Evolutionary conservation across 2,113 vertebrate genomes (phyloP).

Genomic region (Galbula dea): DNA sequence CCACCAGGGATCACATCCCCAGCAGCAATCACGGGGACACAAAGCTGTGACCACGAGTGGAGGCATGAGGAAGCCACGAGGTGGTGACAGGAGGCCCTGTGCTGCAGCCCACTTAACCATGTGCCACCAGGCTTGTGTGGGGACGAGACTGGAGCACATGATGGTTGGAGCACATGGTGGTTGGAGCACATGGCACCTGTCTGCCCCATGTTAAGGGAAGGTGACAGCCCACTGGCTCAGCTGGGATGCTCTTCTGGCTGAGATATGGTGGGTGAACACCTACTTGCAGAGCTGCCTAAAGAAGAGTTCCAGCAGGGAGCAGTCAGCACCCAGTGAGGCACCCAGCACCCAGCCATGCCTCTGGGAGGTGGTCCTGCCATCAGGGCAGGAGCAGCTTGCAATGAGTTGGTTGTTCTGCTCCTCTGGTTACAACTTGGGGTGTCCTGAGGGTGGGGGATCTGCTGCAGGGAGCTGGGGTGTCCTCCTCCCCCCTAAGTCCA

Average conservation of each 20-base stretch:
- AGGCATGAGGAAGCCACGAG: background rate
- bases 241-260: background rate
- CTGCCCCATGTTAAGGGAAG: background rate
- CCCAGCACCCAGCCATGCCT: fast-evolving
- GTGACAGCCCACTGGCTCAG: background rate
- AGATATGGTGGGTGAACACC: background rate
- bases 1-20: fast-evolving
- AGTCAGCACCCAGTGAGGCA: fast-evolving
- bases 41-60: background rate
- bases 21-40: background rate
- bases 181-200: background rate
- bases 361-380: background rate
- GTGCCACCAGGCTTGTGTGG: background rate
- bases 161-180: background rate
- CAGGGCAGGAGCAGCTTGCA: too few relatives aligned
- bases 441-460: background rate
- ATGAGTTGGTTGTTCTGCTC: background rate
- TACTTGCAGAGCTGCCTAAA: background rate
- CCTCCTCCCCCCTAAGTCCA: background rate
- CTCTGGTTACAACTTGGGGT: background rate
- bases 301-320: background rate
- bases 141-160: background rate
- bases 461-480: background rate
- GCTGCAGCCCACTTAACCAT: background rate
- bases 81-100: background rate